Conservation (phyloP, 2,797 vertebrate species). For the Trachurus trachurus region DNA sequence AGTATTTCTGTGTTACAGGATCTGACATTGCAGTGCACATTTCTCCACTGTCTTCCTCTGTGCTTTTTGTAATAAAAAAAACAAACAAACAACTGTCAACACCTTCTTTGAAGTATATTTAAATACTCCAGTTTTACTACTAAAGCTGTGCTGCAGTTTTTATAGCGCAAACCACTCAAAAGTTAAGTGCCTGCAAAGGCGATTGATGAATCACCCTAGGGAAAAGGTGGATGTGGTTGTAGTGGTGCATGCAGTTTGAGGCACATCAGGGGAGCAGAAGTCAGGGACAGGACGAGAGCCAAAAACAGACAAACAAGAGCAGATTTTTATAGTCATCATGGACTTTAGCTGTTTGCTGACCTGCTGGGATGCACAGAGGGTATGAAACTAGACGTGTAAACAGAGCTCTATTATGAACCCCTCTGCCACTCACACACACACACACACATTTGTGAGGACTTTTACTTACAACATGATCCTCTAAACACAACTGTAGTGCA, state of each 20-base stretch:
- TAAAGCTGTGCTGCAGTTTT: constrained; percentile 27
- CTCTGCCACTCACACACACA: constrained; percentile 35
- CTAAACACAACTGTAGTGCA: not conserved
- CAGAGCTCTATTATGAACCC: constrained; percentile 41
- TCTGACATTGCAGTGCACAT: constrained; percentile 24
- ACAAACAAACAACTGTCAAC: constrained; percentile 12
- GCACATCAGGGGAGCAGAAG: constrained; percentile 45
- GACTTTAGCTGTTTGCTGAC: constrained; percentile 60
- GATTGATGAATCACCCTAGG: constrained; percentile 55
- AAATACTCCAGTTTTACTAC: constrained; percentile 31
- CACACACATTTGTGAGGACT: constrained; percentile 8
- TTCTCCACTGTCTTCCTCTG: constrained; percentile 12
- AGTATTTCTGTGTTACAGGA: constrained; percentile 12
- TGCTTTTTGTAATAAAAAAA: constrained; percentile 21
- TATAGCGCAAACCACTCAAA: constrained; percentile 19
- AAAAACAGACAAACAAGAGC: constrained; percentile 50
- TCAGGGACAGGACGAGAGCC: constrained; percentile 16
- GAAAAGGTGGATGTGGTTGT: constrained; percentile 26
- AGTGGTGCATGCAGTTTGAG: constrained; percentile 50
- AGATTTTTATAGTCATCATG: constrained; percentile 55
- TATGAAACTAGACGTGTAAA: constrained; percentile 14
- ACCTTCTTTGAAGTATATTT: constrained; percentile 10
- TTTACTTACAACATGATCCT: not conserved
- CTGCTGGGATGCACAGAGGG: constrained; percentile 49
- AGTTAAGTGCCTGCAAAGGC: constrained; percentile 13